Evolutionary conservation across 2,888 invertebrate genomes (phyloP), one percentile per base, ranked within the genome.

Genomic region (Drosophila colorata): DNA sequence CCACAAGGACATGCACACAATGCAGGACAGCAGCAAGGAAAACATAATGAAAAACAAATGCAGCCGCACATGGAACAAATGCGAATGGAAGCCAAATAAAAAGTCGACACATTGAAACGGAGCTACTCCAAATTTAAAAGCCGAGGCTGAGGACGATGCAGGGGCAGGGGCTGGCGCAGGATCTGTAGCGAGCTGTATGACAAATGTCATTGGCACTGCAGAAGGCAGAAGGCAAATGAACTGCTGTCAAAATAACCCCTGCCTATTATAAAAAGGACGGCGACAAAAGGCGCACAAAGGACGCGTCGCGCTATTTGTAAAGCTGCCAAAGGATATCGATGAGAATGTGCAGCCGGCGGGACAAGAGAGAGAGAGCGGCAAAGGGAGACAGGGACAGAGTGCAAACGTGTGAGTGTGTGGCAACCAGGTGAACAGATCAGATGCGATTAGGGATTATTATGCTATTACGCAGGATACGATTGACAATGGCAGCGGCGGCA

Each of bases 391-490:
- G 47, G 0, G 38, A 5, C 47, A 20, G 58, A 7, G 46, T 31
- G 69, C 8, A 49, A 31, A 65, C 7, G 57, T n/a, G 48, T 8
- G 43, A 20, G 18, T 18, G 67, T 31, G 70, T 25, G 25, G 49
- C 68, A 86, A 77, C 85, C 85, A 86, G 85, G 81, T 88, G 87
- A 87, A 83, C 86, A 74, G 88, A 89, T 89, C 87, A 74, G 87
- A 90, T 87, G 87, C 89, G 89, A 90, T 89, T 89, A 89, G 87
- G 89, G 90, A 90, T 90, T 90, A 90, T 90, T 89, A 90, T 88
- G 82, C 87, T 80, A 90, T 89, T 90, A 88, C 90, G 90, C 86
- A 84, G 87, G 81, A 89, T 82, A 80, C 88, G 89, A 90, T 89
- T 90, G 89, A 88, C 84, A 81, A 87, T 84, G 81, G 57, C 56